Base-by-base conservation (phyloP, 2,888 invertebrate species). In the Cremastinae sp. region DNA sequence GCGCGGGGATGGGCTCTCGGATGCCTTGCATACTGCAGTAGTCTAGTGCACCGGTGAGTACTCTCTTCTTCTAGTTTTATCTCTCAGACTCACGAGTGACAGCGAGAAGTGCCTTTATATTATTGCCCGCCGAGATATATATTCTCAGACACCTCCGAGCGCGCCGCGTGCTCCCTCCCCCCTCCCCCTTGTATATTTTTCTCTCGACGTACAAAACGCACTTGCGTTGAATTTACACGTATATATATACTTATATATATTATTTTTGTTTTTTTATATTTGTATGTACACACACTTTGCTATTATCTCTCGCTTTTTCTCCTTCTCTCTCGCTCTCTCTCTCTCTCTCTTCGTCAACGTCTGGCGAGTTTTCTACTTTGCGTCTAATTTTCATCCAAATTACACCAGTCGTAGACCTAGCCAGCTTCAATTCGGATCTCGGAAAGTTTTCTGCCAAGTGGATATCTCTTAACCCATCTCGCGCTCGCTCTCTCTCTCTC, bases 61-160 rank as follows among this genome's bases (percentile, higher is more conserved):
- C 70, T 71, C 68, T 54, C 70, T 62, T 58, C 58, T 62, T 20
- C 45, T 70, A 72, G 68, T 77, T 77, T 77, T 73, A 77, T 74
- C 73, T 70, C 69, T 38, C 12, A 20, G 66, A 53, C 47, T 53
- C 47, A 34, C 45, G 76, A 77, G 65, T 73, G 76, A 74, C 73
- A 70, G 73, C 61, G 62, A 75, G 68, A 61, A 45, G 53, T 16
- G 73, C 54, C 76, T 77, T 69, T 73, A 70, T 28, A 41, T 73
- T 69, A 73, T 76, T 54, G 59, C 64, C 58, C 41, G 56, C 38
- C 28, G 36, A 61, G 61, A 38, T 65, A 75, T n/a, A n/a, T 75
- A 59, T 75, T 64, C 53, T 38, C 64, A 68, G 68, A 75, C 75
- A 72, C 62, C 72, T 28, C 43, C 12, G 34, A 41, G 56, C 28